phyloP scores from a whole-genome alignment of 2,888 invertebrate genomes.

The Sisyra nigra region DNA sequence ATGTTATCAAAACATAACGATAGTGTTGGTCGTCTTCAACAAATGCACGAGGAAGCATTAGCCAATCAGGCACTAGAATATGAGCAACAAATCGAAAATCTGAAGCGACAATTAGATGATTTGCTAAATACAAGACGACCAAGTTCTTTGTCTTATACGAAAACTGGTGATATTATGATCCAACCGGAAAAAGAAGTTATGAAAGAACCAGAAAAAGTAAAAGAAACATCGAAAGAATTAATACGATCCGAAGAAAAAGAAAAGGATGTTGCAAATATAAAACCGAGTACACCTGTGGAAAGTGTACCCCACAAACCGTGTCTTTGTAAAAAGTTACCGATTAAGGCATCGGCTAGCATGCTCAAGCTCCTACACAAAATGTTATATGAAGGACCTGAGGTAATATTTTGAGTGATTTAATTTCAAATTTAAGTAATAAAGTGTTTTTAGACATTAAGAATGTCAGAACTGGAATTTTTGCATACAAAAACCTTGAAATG shows the following conservation, averaged over 20 bases:
- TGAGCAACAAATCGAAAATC: conserved; percentile 34
- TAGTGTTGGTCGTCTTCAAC: conserved; percentile 36
- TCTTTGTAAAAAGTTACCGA: too few relatives aligned
- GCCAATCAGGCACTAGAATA: conserved; percentile 31
- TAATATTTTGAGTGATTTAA: too few relatives aligned
- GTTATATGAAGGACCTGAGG: conserved; percentile 19
- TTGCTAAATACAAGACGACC: conserved; percentile 7
- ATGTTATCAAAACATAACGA: conserved; percentile 35
- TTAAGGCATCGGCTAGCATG: too few relatives aligned
- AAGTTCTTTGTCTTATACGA: neutral
- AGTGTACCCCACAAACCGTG: too few relatives aligned
- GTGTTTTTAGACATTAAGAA: conserved; percentile 1
- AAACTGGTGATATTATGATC: neutral
- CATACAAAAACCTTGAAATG: conserved; percentile 5
- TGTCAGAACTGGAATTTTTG: conserved; percentile 11
- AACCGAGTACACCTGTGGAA: too few relatives aligned
- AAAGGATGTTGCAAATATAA: too few relatives aligned
- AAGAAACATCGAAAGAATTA: too few relatives aligned
- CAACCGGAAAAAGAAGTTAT: neutral
- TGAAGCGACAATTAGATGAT: conserved; percentile 19
- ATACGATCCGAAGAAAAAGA: too few relatives aligned
- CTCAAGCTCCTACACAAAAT: conserved; percentile 14
- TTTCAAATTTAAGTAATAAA: too few relatives aligned
- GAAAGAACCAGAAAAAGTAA: neutral
- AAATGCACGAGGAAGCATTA: conserved; percentile 33